Percentiles rank a stretch among this genome's conserved stretches.
These are phyloP conservation scores for Brachyptera putata DNA, from an alignment of 2,888 invertebrate genomes.

Conservation along the genomic window DNA sequence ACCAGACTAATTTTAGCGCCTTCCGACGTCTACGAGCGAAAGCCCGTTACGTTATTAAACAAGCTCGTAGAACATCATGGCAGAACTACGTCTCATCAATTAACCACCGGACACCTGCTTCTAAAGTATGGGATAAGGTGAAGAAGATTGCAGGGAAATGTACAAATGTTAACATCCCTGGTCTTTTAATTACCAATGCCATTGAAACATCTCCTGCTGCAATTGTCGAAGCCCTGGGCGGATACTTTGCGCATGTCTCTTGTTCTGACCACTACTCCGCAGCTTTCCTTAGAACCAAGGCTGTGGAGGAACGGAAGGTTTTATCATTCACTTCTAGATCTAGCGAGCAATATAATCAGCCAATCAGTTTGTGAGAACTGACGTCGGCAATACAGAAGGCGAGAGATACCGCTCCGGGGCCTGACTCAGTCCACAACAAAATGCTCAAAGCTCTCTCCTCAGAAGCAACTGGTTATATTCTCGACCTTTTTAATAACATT, in stretches of 20 bases:
- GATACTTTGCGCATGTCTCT: conserved; percentile 10
- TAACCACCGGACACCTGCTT: neutral
- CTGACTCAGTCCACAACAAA: conserved; percentile 6
- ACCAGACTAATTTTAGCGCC: neutral
- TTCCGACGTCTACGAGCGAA: neutral
- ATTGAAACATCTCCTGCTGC: neutral
- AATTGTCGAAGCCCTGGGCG: neutral
- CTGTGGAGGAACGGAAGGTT: neutral
- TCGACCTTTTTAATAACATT: conserved; percentile 6
- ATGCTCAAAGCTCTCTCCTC: conserved; percentile 3
- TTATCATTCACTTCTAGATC: neutral
- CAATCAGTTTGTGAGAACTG: neutral
- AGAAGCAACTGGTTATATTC: neutral
- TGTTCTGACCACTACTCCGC: neutral
- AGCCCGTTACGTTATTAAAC: no score
- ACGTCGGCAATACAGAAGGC: neutral
- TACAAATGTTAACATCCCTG: neutral
- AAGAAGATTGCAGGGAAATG: neutral
- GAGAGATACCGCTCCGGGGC: conserved; percentile 3
- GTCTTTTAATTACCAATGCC: neutral
- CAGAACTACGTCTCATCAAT: neutral
- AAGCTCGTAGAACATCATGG: conserved; percentile 2
- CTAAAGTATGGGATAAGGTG: neutral
- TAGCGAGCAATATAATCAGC: neutral
- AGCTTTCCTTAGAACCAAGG: neutral